Evolutionary conservation across 2,888 invertebrate genomes (phyloP).

Genomic region (Allophyes oxyacanthae): DNA sequence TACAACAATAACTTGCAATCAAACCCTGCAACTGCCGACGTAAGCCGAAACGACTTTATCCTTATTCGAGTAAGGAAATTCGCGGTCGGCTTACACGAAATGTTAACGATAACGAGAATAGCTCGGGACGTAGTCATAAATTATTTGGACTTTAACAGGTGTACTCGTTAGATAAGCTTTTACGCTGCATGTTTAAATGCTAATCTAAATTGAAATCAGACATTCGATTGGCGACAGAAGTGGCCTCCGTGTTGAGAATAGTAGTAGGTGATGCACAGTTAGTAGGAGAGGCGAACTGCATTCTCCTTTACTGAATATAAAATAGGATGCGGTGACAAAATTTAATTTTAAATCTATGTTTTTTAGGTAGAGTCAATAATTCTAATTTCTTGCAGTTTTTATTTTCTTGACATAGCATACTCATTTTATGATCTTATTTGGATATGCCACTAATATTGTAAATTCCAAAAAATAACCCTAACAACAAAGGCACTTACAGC

Average conservation of each 20-base stretch:
- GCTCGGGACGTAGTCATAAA: constrained; percentile 75
- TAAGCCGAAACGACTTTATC: constrained; percentile 48
- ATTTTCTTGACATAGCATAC: no score
- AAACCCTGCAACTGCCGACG: constrained; percentile 39
- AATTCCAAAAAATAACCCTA: no score
- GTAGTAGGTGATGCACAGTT: constrained; percentile 60
- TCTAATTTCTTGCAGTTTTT: no score
- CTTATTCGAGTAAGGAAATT: constrained; percentile 56
- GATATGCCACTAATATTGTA: no score
- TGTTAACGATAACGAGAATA: constrained; percentile 67
- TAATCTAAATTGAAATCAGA: constrained; percentile 89
- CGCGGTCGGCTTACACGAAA: constrained; percentile 63
- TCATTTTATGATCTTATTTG: no score
- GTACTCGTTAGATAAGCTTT: constrained; percentile 87
- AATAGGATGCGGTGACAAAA: constrained; percentile 1
- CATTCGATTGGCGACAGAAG: constrained; percentile 87
- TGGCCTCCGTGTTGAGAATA: constrained; percentile 71
- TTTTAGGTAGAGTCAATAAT: no score
- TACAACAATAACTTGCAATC: constrained; percentile 54
- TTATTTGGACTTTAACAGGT: constrained; percentile 87
- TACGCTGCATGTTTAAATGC: constrained; percentile 83
- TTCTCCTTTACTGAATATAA: constrained; percentile 23
- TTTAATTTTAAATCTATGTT: no score
- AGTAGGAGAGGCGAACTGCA: constrained; percentile 33
- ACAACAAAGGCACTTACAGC: no score